Evolutionary conservation across 2,113 vertebrate genomes (phyloP), one percentile per base, ranked within the genome.

Genomic region (Rhynchopsitta pachyrhyncha): DNA sequence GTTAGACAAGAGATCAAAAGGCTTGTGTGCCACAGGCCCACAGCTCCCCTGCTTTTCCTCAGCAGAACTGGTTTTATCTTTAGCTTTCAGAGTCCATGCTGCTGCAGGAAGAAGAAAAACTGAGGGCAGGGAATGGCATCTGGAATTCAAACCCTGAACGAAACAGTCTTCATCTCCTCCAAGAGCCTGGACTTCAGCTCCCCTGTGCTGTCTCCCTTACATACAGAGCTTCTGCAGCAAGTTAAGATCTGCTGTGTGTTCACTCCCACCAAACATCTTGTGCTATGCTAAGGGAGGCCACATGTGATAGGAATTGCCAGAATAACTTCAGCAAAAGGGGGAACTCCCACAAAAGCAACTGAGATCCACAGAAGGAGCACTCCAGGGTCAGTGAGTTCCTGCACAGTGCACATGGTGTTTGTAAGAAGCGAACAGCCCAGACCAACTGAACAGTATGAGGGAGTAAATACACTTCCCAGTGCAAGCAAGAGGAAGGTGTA

Each of bases 371-470:
- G 41, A 11, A 42, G n/a, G 68, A 17, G 33, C 4, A 20, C 11
- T n/a, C 24, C 13, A 3, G 46, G 52, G 44, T 57, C 49, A 39
- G 60, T 3, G 0, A n/a, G 27, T 25, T 53, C 55, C 67, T 66
- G 79, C 37, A 33, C 0, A 8, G 50, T 0, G 35, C 69, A 29
- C 28, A 0, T 0, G 19, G 25, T 12, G 71, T 20, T 52, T 33
- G 13, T 1, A 18, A 55, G 80, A 19, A 87, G 47, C 0, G 0
- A 39, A 16, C 66, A 60, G 73, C n/a, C 10, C 44, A 44, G 27
- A 28, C 24, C 78, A 49, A 18, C 57, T 28, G 15, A 60, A 19
- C 2, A 68, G 35, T 4, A 5, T 6, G 15, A 23, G 2, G 2
- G 44, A 53, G 53, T 16, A 66, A 41, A 24, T 20, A 17, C 80